These are phyloP conservation scores for Danio rerio DNA, from an alignment of 2,113 vertebrate genomes.

Conservation along the genomic window DNA sequence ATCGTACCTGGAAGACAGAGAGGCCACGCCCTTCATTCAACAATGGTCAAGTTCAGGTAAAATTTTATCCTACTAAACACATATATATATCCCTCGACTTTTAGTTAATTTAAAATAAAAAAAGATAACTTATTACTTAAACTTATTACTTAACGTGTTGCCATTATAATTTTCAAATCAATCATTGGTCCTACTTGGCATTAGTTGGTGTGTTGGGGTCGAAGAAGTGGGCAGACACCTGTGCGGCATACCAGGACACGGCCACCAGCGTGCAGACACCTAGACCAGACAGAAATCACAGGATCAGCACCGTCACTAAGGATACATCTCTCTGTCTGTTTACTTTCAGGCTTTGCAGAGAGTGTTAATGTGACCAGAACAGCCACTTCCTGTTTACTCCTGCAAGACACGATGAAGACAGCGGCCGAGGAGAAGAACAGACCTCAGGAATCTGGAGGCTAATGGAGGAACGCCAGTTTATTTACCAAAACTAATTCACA, in stretches of 20 bases:
- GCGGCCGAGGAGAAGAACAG: not conserved
- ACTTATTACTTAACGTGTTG: no score
- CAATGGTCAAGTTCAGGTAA: not conserved
- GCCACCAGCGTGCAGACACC: slow-evolving; percentile 91
- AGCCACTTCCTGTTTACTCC: slow-evolving; percentile 48
- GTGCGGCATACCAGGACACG: slow-evolving; percentile 92
- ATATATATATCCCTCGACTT: no score
- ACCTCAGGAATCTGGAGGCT: slow-evolving; percentile 16
- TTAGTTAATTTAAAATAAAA: no score
- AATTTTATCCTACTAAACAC: no score
- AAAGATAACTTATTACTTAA: no score
- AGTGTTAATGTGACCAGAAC: slow-evolving; percentile 8
- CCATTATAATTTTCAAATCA: not conserved
- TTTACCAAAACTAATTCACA: slow-evolving; percentile 16
- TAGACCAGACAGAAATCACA: slow-evolving; percentile 60
- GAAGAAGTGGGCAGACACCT: slow-evolving; percentile 94
- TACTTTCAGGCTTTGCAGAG: not conserved
- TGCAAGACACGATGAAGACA: slow-evolving; percentile 4
- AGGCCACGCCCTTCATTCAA: not conserved
- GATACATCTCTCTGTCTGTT: slow-evolving; percentile 12
- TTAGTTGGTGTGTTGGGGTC: slow-evolving; percentile 90
- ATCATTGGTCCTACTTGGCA: slow-evolving; percentile 79
- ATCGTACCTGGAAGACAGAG: slow-evolving; percentile 82
- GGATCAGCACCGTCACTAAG: no score
- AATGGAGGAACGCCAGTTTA: slow-evolving; percentile 23